phyloP scores from a whole-genome alignment of 2,888 invertebrate genomes.

The Ypsolopha scabrella region DNA sequence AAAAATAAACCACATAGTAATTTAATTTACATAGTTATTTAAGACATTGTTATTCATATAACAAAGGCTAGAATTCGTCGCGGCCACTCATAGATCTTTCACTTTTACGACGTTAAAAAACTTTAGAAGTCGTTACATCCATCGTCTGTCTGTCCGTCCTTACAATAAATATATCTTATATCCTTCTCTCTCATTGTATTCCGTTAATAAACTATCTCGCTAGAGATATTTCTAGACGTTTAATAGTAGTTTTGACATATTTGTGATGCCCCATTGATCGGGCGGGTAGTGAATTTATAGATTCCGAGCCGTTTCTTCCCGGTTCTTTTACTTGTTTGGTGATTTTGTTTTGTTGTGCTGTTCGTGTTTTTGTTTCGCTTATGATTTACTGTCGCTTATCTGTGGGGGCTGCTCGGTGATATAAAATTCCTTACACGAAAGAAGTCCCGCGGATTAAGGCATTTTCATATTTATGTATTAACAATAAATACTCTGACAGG shows the following conservation, averaged over 20 bases:
- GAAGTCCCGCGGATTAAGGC: no score
- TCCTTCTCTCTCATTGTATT: slow-evolving; percentile 3
- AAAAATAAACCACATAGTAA: no score
- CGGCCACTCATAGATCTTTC: slow-evolving; percentile 1
- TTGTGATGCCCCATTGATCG: slow-evolving; percentile 59
- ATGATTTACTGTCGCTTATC: slow-evolving; percentile 21
- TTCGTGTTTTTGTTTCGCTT: slow-evolving; percentile 20
- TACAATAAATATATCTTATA: slow-evolving; percentile 2
- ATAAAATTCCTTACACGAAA: no score
- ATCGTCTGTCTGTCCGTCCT: not conserved
- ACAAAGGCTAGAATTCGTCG: not conserved
- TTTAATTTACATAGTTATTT: not conserved
- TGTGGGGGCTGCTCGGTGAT: slow-evolving; percentile 11
- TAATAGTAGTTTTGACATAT: slow-evolving; percentile 47
- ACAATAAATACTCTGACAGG: no score
- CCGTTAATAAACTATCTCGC: slow-evolving; percentile 2
- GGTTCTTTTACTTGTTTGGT: slow-evolving; percentile 18
- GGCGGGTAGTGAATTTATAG: slow-evolving; percentile 42
- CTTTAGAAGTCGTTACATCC: slow-evolving; percentile 1
- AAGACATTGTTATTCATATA: not conserved
- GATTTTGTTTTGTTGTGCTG: slow-evolving; percentile 1
- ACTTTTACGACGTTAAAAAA: slow-evolving; percentile 2
- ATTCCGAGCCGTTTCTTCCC: slow-evolving; percentile 53
- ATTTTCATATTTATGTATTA: no score
- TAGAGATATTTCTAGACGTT: slow-evolving; percentile 3